Percentiles rank a stretch among this genome's conserved stretches.
phyloP scores from a whole-genome alignment of 2,113 vertebrate species.

The Vidua chalybeata region DNA sequence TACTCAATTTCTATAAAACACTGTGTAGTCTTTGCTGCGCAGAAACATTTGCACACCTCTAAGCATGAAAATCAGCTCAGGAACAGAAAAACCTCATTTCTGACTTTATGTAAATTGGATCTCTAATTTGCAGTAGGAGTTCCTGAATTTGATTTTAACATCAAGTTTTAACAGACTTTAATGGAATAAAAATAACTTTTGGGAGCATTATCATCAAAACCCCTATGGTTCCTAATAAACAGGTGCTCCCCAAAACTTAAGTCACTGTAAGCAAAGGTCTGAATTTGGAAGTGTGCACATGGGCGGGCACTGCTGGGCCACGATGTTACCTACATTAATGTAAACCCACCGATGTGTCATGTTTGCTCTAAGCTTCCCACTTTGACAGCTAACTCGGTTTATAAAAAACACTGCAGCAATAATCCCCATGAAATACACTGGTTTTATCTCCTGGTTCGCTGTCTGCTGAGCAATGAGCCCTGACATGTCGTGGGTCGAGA shows the following conservation, averaged over 20 bases:
- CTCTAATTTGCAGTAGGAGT: background rate
- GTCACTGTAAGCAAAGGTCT: too few species aligned
- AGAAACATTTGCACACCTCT: background rate
- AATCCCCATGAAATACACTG: background rate
- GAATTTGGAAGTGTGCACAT: fast-evolving
- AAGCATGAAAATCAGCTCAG: background rate
- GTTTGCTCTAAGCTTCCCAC: background rate
- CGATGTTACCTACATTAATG: fast-evolving
- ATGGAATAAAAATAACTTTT: background rate
- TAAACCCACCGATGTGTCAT: fast-evolving
- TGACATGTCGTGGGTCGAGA: background rate
- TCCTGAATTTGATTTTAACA: background rate
- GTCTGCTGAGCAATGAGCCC: background rate
- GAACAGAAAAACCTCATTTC: background rate
- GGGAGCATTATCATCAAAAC: background rate
- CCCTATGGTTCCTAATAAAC: background rate
- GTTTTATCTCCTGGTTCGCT: background rate
- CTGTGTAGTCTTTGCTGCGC: background rate
- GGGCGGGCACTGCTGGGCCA: background rate
- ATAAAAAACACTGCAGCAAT: background rate
- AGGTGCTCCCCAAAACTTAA: background rate
- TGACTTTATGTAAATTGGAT: background rate
- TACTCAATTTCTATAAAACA: background rate
- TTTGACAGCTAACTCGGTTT: background rate
- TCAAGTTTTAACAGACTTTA: background rate